These are phyloP conservation scores for Lates calcarifer DNA, from an alignment of 2,113 vertebrate genomes.

Conservation along the genomic window DNA sequence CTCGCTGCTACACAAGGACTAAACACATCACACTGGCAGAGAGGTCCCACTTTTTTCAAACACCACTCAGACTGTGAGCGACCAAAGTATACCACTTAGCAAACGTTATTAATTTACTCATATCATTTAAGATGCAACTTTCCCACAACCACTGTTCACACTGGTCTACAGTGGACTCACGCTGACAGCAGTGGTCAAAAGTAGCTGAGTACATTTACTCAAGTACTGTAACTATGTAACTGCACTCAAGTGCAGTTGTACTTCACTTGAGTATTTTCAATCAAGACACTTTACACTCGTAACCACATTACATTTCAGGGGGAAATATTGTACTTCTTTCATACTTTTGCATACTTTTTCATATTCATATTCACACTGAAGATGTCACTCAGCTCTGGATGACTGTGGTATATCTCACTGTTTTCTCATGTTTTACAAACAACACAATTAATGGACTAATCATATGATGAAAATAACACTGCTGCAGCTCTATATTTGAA, in stretches of 20 bases:
- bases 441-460: no score
- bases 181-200: not conserved
- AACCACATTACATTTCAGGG: not conserved
- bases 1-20: slow-evolving; percentile 52
- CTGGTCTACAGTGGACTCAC: not conserved
- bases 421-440: no score
- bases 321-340: not conserved
- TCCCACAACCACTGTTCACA: not conserved
- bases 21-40: slow-evolving; percentile 52
- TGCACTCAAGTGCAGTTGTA: not conserved
- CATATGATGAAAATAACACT: not conserved
- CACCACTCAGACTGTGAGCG: slow-evolving; percentile 29
- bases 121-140: slow-evolving; percentile 7
- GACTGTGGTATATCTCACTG: no score
- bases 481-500: no score
- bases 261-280: not conserved
- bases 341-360: no score
- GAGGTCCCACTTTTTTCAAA: slow-evolving; percentile 47
- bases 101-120: slow-evolving; percentile 17
- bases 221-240: not conserved
- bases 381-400: no score
- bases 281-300: not conserved
- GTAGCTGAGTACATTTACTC: not conserved
- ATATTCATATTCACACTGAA: no score
- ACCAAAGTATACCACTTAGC: slow-evolving; percentile 24